A percentile compares a stretch with the other conserved stretches of the same genome.
These are phyloP conservation scores for Poeciliopsis paucimaculata DNA, from an alignment of 2,797 vertebrate species.

Conservation along the genomic window DNA sequence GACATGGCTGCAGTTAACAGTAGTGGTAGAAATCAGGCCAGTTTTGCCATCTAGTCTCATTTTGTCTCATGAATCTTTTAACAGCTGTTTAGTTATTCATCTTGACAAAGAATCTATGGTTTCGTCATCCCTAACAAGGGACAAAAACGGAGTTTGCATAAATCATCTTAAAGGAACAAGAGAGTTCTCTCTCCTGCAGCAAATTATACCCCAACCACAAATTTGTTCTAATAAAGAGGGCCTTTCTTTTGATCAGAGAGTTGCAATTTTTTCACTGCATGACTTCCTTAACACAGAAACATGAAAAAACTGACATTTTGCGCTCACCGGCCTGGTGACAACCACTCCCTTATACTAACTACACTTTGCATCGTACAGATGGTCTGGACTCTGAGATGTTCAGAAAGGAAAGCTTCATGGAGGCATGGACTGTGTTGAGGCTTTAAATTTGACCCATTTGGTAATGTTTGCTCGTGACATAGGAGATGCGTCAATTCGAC, in stretches of 20 bases:
- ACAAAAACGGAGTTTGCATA: conserved; percentile 39
- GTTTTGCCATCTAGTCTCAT: conserved; percentile 59
- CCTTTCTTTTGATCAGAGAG: not conserved
- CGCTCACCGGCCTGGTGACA: not conserved
- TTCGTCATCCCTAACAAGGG: conserved; percentile 51
- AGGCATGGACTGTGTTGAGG: no score
- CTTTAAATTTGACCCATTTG: no score
- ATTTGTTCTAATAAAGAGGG: not conserved
- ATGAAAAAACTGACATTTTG: not conserved
- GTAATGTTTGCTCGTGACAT: no score
- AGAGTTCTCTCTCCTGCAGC: conserved; percentile 9
- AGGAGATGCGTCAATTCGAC: no score
- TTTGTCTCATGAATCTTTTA: conserved; percentile 66
- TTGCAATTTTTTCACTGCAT: not conserved
- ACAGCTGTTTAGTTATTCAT: conserved; percentile 61
- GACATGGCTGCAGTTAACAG: conserved; percentile 25
- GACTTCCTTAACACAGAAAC: not conserved
- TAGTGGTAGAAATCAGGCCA: conserved; percentile 41
- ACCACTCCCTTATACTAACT: no score
- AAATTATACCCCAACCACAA: conserved; percentile 20
- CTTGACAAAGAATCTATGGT: conserved; percentile 47
- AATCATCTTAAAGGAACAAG: conserved; percentile 31
- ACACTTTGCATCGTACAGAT: no score
- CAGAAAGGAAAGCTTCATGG: no score
- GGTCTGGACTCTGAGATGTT: no score